Percentiles rank a stretch among this genome's conserved stretches.
These are phyloP conservation scores for Oscheius onirici DNA, from an alignment of 2,888 invertebrate species.

Conservation along the genomic window DNA sequence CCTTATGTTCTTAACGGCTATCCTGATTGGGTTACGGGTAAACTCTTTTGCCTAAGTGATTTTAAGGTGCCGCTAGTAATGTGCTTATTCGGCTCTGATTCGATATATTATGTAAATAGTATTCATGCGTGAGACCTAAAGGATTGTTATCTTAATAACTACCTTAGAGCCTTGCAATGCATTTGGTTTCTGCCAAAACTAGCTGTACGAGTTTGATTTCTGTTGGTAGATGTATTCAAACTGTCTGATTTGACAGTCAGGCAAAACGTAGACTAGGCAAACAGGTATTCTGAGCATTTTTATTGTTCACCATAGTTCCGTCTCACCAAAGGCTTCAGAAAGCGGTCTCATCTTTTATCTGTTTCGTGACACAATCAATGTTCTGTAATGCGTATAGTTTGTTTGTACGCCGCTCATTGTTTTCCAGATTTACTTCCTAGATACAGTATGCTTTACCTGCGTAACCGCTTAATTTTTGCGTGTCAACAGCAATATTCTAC, in stretches of 20 bases:
- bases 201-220: neutral
- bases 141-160: constrained; percentile 13
- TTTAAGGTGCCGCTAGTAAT: constrained; percentile 28
- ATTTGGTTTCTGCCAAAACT: neutral
- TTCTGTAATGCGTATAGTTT: too few species aligned
- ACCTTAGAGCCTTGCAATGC: neutral
- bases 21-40: constrained; percentile 18
- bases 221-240: too few species aligned
- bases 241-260: too few species aligned
- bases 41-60: constrained; percentile 26
- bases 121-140: constrained; percentile 27
- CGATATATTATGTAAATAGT: constrained; percentile 28
- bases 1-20: neutral
- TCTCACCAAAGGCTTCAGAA: too few species aligned
- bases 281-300: too few species aligned
- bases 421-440: too few species aligned
- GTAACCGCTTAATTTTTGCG: constrained; percentile 7
- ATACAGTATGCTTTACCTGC: constrained; percentile 4
- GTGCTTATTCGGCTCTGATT: constrained; percentile 28
- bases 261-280: too few species aligned
- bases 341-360: too few species aligned
- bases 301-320: too few species aligned
- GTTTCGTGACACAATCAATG: too few species aligned
- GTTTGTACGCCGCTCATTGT: too few species aligned
- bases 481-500: constrained; percentile 8